phyloP scores from a whole-genome alignment of 2,888 invertebrate genomes.

The Tachina fera region DNA sequence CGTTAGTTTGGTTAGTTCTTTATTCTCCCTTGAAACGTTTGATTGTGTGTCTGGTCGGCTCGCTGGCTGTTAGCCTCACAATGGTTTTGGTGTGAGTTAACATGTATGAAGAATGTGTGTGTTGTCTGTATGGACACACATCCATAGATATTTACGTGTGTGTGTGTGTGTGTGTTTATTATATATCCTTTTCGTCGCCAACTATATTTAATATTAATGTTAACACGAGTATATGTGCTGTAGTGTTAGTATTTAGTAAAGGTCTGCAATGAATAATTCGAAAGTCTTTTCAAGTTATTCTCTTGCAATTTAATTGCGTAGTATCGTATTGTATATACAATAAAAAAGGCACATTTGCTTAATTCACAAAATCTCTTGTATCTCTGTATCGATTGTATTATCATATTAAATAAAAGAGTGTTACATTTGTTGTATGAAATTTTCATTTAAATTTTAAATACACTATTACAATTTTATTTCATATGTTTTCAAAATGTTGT shows the following conservation, averaged over 20 bases:
- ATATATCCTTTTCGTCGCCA: constrained; percentile 56
- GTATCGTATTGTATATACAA: too few species aligned
- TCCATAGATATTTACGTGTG: neutral
- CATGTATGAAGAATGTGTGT: neutral
- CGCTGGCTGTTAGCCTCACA: constrained; percentile 20
- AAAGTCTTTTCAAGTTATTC: too few species aligned
- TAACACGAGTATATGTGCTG: neutral
- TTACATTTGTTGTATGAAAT: too few species aligned
- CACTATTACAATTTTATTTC: too few species aligned
- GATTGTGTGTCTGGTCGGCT: constrained; percentile 50
- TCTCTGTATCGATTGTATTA: too few species aligned
- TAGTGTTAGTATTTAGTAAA: constrained; percentile 17
- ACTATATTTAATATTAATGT: constrained; percentile 26
- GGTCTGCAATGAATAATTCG: too few species aligned
- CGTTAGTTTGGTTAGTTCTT: constrained; percentile 49
- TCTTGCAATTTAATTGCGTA: too few species aligned
- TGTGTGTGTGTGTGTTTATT: constrained; percentile 11
- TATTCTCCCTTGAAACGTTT: constrained; percentile 38
- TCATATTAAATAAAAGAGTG: too few species aligned
- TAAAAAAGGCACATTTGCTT: too few species aligned
- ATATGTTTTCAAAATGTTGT: too few species aligned
- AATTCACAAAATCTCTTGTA: too few species aligned
- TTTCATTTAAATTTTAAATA: too few species aligned
- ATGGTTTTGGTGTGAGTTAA: constrained; percentile 1
- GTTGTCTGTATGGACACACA: neutral